phyloP scores from a whole-genome alignment of 1,140 invertebrate species.

The Eriosoma lanigerum region DNA sequence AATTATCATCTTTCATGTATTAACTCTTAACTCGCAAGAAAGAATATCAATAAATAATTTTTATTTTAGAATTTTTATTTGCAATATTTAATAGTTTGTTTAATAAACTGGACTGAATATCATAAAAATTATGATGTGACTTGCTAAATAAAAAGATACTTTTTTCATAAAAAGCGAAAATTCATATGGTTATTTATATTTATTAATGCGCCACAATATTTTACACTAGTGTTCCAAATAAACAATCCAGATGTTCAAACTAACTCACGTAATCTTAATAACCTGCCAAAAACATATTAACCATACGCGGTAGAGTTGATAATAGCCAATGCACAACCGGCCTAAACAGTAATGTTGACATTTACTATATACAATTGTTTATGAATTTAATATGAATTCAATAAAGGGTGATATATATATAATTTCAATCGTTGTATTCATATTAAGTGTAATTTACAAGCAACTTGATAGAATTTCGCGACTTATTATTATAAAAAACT shows the following conservation, averaged over 20 bases:
- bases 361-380: not conserved
- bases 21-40: not conserved
- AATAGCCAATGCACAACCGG: not conserved
- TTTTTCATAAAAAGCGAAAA: too few species aligned
- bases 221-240: not conserved
- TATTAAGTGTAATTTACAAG: too few species aligned
- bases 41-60: not conserved
- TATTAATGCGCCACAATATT: too few species aligned
- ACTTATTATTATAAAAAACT: too few species aligned
- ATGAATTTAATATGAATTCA: not conserved
- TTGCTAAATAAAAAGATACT: too few species aligned
- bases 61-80: not conserved
- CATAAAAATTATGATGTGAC: not conserved
- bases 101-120: not conserved
- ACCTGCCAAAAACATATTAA: constrained; percentile 32
- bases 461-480: too few species aligned
- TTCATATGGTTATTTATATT: too few species aligned
- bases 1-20: too few species aligned
- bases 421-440: too few species aligned
- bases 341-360: not conserved
- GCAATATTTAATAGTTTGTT: not conserved
- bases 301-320: too few species aligned
- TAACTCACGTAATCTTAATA: not conserved
- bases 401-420: too few species aligned
- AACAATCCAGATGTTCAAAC: not conserved